Evolutionary conservation across 2,888 invertebrate genomes (phyloP).

Genomic region (Aphrophora alni): DNA sequence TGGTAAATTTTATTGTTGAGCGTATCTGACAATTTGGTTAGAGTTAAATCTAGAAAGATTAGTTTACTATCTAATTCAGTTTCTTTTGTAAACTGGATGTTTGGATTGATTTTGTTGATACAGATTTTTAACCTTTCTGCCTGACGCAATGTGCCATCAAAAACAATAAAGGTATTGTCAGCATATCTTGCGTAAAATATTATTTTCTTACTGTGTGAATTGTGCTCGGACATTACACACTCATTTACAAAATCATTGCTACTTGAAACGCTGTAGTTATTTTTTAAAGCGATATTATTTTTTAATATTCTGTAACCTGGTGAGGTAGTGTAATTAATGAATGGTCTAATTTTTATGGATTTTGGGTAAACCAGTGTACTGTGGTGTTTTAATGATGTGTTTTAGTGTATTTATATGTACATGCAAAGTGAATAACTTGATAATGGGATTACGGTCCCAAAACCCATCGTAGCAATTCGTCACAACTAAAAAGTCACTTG

Average conservation of each 20-base stretch:
- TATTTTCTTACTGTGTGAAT: background rate
- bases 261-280: no score
- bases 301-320: no score
- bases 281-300: no score
- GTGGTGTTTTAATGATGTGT: no score
- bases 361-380: no score
- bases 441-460: no score
- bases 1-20: background rate
- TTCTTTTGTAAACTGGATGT: conserved; percentile 4
- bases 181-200: background rate
- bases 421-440: no score
- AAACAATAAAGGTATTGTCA: background rate
- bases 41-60: background rate
- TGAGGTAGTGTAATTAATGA: no score
- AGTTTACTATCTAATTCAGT: background rate
- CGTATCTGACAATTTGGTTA: background rate
- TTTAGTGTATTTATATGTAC: no score
- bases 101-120: background rate
- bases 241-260: background rate
- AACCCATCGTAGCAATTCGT: no score
- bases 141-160: background rate
- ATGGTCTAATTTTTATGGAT: no score
- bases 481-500: no score
- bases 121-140: background rate
- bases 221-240: background rate